Evolutionary conservation across 2,797 vertebrate species (phyloP), one percentile per base, ranked within the genome.

Genomic region (Amblyopsis hoosieri): DNA sequence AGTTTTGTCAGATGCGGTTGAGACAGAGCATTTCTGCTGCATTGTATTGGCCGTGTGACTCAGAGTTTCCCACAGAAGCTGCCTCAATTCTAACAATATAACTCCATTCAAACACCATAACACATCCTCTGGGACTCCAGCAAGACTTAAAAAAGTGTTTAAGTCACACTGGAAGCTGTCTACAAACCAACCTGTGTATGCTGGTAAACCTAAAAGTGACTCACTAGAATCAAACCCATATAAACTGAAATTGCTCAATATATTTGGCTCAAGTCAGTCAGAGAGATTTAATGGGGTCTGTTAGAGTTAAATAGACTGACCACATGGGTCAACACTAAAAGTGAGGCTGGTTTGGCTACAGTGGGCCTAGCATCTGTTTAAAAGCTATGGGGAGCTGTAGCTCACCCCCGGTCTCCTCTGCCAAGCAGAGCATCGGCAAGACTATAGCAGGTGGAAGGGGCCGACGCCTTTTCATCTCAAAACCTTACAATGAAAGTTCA

Each of bases 271-370:
- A 12, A 76, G 80, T 78, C 69, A 67, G 82, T 75, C 55, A 85
- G 90, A 87, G 87, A 66, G 85, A 88, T 87, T 91, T 91, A 91
- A 92, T 85, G 80, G 90, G 85, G 89, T 83, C 90, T 90, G 81
- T 71, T 72, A 85, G 84, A 84, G 84, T 78, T 87, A 85, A 91
- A 90, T 81, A 82, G 82, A 80, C 82, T 85, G 71, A 89, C 88
- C 88, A 86, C 85, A 88, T 87, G 90, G 91, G 88, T 91, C 86
- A 86, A 90, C 83, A 85, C 78, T 87, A 88, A 90, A 90, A 88
- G 80, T 80, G 79, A 86, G 65, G 79, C 86, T 88, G 89, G 89
- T 91, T 91, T 92, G 90, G 91, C 89, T 71, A 0, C 61, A 57
- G 74, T 7, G 3, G 62, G 23, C 37, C 77, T 67, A 64, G 84